Evolutionary conservation across 2,113 vertebrate genomes (phyloP).

Genomic region (Dasyornis broadbenti): DNA sequence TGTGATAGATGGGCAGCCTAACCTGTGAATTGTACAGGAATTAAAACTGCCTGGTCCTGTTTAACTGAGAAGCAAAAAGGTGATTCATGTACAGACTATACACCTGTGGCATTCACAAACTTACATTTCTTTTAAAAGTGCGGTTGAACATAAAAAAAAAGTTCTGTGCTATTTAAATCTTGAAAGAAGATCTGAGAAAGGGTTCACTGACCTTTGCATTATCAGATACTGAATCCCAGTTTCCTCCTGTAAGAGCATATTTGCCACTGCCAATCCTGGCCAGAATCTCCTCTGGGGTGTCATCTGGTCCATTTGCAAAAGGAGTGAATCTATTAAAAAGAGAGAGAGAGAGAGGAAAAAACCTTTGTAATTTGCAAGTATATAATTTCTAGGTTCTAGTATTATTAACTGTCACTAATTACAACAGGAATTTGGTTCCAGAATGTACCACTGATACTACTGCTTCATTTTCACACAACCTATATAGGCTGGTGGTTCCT

Average conservation of each 20-base stretch:
- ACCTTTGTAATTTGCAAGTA: background rate
- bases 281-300: constrained; percentile 91
- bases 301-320: constrained; percentile 89
- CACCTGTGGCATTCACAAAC: background rate
- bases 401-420: background rate
- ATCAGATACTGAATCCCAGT: constrained; percentile 92
- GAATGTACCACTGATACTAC: background rate
- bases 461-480: background rate
- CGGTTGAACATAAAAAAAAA: background rate
- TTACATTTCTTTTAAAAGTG: background rate
- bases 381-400: background rate
- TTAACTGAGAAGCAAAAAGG: background rate
- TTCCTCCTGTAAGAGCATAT: constrained; percentile 86
- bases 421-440: background rate
- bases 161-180: background rate
- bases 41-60: background rate
- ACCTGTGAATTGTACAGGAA: background rate
- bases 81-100: background rate
- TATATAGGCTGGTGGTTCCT: background rate
- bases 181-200: background rate
- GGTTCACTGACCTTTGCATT: constrained; percentile 80
- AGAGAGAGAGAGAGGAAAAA: background rate
- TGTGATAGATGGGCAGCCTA: background rate
- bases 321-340: constrained; percentile 84
- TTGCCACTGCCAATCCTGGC: constrained; percentile 90